A percentile compares a stretch with the other conserved stretches of the same genome.
These are phyloP conservation scores for Orbicella faveolata DNA, from an alignment of 64 coral and sea anemone genomes.

Conservation along the genomic window DNA sequence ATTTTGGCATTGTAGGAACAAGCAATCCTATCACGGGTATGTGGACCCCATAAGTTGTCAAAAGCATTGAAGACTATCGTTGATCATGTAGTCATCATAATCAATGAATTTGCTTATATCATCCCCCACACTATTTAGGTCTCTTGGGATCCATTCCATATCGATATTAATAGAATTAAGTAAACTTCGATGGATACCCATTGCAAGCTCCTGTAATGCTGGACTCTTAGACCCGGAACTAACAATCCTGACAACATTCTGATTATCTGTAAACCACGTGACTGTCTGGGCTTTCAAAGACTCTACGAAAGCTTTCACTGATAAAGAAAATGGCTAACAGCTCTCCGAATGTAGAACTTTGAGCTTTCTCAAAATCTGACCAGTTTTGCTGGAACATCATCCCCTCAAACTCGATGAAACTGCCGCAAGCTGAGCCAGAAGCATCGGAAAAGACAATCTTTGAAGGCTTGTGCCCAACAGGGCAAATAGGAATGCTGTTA, in stretches of 20 bases:
- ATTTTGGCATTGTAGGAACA: conserved; percentile 16
- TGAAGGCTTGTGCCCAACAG: neutral
- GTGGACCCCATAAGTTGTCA: conserved; percentile 44
- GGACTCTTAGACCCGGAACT: conserved; percentile 20
- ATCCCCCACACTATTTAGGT: conserved; percentile 25
- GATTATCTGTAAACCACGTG: conserved; percentile 49
- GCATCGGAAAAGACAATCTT: conserved; percentile 59
- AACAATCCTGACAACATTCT: too few relatives aligned
- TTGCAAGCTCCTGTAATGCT: conserved; percentile 28
- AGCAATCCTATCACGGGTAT: conserved; percentile 48
- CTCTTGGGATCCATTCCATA: conserved; percentile 28
- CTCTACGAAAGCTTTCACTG: conserved; percentile 27
- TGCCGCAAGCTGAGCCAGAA: conserved; percentile 16
- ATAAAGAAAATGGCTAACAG: conserved; percentile 39
- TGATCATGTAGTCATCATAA: conserved; percentile 37
- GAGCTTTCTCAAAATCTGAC: neutral
- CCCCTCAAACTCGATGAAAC: conserved; percentile 23
- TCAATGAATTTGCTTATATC: conserved; percentile 24
- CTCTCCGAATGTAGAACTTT: neutral
- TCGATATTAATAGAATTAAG: conserved; percentile 3
- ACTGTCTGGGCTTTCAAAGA: conserved; percentile 6
- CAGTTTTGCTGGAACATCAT: conserved; percentile 67
- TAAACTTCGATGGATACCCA: conserved; percentile 13
- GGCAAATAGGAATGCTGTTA: conserved; percentile 52
- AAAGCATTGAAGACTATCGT: conserved; percentile 13